Evolutionary conservation across 2,888 invertebrate species (phyloP).

Genomic region (Copidosoma aretas): DNA sequence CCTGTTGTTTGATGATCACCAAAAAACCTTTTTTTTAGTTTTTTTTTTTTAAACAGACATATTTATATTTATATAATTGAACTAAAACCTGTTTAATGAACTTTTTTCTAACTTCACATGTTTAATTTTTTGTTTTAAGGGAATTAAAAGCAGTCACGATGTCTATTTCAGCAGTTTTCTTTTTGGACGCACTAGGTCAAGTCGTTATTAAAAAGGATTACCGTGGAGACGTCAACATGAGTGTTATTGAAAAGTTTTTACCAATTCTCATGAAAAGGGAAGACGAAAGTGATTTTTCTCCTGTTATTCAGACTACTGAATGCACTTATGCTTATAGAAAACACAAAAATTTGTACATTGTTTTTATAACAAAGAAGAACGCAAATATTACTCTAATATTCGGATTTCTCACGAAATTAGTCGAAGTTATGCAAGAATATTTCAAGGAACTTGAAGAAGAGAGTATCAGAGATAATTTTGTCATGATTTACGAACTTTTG

Average conservation of each 20-base stretch:
- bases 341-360: constrained; percentile 96
- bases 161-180: constrained; percentile 76
- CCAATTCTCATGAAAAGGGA: constrained; percentile 96
- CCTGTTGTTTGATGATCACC: too few species aligned
- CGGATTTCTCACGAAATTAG: constrained; percentile 95
- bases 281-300: constrained; percentile 92
- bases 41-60: too few species aligned
- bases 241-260: constrained; percentile 98
- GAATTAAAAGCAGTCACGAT: too few species aligned
- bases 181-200: constrained; percentile 97
- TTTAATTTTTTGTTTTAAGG: constrained; percentile 26
- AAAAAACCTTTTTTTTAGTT: too few species aligned
- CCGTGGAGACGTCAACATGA: constrained; percentile 95
- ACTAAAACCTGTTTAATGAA: too few species aligned
- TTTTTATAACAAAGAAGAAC: constrained; percentile 96
- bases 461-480: constrained; percentile 98
- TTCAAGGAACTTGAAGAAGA: constrained; percentile 99
- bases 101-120: constrained; percentile 10
- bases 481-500: constrained; percentile 96
- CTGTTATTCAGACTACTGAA: constrained; percentile 86
- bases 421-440: constrained; percentile 96
- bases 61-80: too few species aligned
- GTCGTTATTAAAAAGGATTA: constrained; percentile 97
- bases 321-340: constrained; percentile 96
- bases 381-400: constrained; percentile 96